phyloP scores from a whole-genome alignment of 1,140 invertebrate species.

The Dendroctonus valens region DNA sequence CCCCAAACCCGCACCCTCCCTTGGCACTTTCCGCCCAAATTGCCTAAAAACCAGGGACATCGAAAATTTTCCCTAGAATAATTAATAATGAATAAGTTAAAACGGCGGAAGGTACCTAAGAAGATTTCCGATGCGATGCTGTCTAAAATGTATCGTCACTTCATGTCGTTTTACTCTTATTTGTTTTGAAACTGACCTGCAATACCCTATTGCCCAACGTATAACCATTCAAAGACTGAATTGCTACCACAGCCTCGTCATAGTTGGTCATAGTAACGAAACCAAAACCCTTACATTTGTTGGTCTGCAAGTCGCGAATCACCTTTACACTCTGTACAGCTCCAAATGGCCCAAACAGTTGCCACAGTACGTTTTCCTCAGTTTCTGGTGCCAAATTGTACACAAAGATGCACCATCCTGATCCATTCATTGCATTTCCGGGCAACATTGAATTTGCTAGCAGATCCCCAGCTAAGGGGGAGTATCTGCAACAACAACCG shows the following conservation, averaged over 20 bases:
- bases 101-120: constrained; percentile 18
- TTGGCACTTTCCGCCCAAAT: constrained; percentile 30
- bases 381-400: constrained; percentile 98
- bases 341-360: constrained; percentile 97
- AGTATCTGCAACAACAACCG: constrained; percentile 69
- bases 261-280: constrained; percentile 99
- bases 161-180: constrained; percentile 88
- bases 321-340: constrained; percentile 98
- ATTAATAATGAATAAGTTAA: constrained; percentile 36
- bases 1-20: constrained; percentile 28
- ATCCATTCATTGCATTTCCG: constrained; percentile 76
- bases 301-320: constrained; percentile 94
- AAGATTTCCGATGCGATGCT: constrained; percentile 35
- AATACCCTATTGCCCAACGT: constrained; percentile 95
- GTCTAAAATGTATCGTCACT: constrained; percentile 41
- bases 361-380: constrained; percentile 98
- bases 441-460: constrained; percentile 85
- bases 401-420: constrained; percentile 98
- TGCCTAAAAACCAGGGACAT: constrained; percentile 17
- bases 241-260: constrained; percentile 96
- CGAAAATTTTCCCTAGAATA: constrained; percentile 12
- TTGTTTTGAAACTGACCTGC: constrained; percentile 98
- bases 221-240: constrained; percentile 97
- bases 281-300: constrained; percentile 99
- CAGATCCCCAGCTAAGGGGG: constrained; percentile 89